Conservation (phyloP, 2,113 vertebrate genomes). For the Tapirus terrestris region DNA sequence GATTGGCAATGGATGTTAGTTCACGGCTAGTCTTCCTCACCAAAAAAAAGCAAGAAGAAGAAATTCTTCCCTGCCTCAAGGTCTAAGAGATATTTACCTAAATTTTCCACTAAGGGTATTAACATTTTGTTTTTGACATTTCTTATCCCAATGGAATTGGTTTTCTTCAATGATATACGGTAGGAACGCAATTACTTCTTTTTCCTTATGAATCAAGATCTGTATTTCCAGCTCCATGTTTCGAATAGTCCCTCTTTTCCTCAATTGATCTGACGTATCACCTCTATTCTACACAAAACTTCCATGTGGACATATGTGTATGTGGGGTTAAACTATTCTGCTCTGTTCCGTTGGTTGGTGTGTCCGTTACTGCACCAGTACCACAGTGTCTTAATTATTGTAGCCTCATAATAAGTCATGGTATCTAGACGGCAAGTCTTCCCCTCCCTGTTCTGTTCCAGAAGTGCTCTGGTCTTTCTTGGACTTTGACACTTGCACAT, state of each 20-base stretch:
- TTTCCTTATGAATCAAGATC: neutral
- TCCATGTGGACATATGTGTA: neutral
- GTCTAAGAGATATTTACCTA: neutral
- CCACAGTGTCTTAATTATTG: neutral
- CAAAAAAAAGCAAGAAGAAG: neutral
- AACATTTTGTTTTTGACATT: constrained; percentile 8
- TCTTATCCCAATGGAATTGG: neutral
- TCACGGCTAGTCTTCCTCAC: no score
- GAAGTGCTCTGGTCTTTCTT: neutral
- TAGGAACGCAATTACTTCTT: neutral
- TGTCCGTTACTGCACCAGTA: neutral
- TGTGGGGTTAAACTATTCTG: neutral
- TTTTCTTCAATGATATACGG: neutral
- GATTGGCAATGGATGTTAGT: no score
- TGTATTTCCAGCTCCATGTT: neutral
- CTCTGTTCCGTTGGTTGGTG: neutral
- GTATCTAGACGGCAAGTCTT: neutral
- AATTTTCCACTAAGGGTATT: neutral
- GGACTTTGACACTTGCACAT: neutral
- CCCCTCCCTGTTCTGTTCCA: neutral
- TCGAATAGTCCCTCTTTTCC: neutral
- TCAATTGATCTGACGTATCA: neutral
- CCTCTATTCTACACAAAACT: neutral
- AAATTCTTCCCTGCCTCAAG: neutral
- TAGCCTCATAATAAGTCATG: neutral